phyloP scores from a whole-genome alignment of 2,888 invertebrate species.

The Pandemis heparana region DNA sequence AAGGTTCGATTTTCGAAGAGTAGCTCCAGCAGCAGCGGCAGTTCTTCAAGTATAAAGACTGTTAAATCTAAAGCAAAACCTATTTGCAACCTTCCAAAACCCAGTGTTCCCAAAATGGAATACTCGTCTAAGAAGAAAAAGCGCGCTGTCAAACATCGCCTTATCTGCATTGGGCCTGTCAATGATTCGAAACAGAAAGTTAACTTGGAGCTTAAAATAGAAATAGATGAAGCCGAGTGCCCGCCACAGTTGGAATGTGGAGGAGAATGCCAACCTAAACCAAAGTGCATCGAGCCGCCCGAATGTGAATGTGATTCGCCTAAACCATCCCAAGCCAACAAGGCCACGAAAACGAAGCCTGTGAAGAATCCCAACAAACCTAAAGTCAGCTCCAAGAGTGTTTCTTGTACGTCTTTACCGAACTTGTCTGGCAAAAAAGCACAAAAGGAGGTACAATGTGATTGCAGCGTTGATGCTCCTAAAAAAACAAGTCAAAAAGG shows the following conservation, averaged over 20 bases:
- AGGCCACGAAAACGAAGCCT: not conserved
- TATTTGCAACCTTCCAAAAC: not conserved
- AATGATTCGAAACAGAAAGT: constrained; percentile 6
- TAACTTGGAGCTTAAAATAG: not conserved
- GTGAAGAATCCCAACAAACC: not conserved
- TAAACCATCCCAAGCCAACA: not conserved
- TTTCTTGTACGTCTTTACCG: not conserved
- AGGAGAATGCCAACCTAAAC: not conserved
- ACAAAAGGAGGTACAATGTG: constrained; percentile 1
- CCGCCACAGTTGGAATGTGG: not conserved
- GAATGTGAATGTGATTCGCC: not conserved
- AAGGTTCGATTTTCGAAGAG: not conserved
- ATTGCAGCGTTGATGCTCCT: not conserved
- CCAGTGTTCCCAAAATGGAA: not conserved
- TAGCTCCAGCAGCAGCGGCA: not conserved
- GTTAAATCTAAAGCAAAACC: not conserved
- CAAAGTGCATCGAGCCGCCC: not conserved
- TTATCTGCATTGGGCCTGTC: constrained; percentile 3
- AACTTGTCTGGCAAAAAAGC: not conserved
- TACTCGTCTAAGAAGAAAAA: not conserved
- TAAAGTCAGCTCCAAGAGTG: not conserved
- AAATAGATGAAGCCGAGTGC: constrained; percentile 4
- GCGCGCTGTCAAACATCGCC: constrained; percentile 2
- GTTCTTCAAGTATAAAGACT: not conserved
- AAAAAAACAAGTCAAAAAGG: constrained; percentile 2